Evolutionary conservation across 53 echinoderm and acorn worm genomes (phyloP).

Genomic region (Temnopleurus reevesii): DNA sequence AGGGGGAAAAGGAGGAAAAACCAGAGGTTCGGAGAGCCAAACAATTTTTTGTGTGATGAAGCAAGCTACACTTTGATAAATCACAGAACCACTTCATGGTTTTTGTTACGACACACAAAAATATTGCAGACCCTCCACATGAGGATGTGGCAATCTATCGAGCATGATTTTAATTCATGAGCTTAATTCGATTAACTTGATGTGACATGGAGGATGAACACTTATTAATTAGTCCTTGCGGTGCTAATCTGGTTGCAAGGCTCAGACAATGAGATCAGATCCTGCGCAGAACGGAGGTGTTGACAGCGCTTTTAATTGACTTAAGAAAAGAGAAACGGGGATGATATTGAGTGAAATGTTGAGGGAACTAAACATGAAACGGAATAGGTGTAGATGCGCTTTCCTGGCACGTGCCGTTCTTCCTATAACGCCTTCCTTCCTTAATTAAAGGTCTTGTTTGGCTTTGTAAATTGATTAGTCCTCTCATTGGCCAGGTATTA

Average conservation of each 20-base stretch:
- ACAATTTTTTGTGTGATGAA: too few relatives aligned
- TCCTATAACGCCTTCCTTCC: not conserved
- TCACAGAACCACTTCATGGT: not conserved
- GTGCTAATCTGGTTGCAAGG: not conserved
- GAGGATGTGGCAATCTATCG: not conserved
- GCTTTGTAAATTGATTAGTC: not conserved
- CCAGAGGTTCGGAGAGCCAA: too few relatives aligned
- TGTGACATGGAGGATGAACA: not conserved
- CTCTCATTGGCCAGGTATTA: not conserved
- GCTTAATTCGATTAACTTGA: not conserved
- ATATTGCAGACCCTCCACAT: not conserved
- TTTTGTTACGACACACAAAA: not conserved
- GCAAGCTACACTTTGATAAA: too few relatives aligned
- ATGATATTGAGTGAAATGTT: constrained; percentile 21
- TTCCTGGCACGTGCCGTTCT: not conserved
- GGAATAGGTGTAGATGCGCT: not conserved
- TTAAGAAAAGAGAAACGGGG: not conserved
- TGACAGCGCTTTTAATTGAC: constrained; percentile 23
- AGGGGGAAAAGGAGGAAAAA: too few relatives aligned
- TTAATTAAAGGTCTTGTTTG: constrained; percentile 4
- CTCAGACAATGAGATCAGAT: not conserved
- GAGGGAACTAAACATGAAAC: constrained; percentile 22
- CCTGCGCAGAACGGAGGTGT: not conserved
- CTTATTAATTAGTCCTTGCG: constrained; percentile 43
- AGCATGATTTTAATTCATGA: not conserved